Percentiles rank a stretch among this genome's conserved stretches.
These are phyloP conservation scores for Carlito syrichta DNA, from an alignment of 2,113 vertebrate genomes.

Conservation along the genomic window DNA sequence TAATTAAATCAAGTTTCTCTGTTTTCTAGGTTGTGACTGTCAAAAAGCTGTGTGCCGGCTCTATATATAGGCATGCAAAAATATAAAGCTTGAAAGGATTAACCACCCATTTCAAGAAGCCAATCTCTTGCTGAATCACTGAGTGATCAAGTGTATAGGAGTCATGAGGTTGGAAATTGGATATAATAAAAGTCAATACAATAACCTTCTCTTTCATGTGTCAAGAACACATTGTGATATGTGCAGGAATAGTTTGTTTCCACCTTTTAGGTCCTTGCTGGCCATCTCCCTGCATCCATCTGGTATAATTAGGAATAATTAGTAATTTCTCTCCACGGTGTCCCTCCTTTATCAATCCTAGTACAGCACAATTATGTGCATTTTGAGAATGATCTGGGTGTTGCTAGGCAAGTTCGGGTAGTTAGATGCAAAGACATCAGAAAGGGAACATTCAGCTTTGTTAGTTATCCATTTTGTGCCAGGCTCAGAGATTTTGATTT, in stretches of 20 bases:
- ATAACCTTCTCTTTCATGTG: background rate
- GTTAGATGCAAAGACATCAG: background rate
- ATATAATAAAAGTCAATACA: background rate
- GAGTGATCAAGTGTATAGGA: background rate
- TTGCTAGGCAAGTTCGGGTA: background rate
- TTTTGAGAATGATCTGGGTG: background rate
- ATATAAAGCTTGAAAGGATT: background rate
- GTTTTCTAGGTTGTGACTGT: conserved; percentile 2
- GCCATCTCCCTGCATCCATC: background rate
- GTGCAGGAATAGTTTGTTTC: background rate
- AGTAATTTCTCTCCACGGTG: background rate
- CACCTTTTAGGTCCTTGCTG: background rate
- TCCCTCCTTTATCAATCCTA: background rate
- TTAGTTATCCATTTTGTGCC: background rate
- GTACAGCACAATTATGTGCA: background rate
- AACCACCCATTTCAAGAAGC: background rate
- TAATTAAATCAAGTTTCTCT: conserved; percentile 46
- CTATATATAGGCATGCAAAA: background rate
- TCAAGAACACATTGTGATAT: background rate
- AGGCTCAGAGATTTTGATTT: background rate
- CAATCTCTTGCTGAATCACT: background rate
- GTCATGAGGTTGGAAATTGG: background rate
- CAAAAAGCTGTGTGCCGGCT: background rate
- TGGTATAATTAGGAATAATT: background rate
- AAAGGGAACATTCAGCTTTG: background rate